Base-by-base conservation (phyloP, 2,888 invertebrate genomes). In the Ctena decussata region DNA sequence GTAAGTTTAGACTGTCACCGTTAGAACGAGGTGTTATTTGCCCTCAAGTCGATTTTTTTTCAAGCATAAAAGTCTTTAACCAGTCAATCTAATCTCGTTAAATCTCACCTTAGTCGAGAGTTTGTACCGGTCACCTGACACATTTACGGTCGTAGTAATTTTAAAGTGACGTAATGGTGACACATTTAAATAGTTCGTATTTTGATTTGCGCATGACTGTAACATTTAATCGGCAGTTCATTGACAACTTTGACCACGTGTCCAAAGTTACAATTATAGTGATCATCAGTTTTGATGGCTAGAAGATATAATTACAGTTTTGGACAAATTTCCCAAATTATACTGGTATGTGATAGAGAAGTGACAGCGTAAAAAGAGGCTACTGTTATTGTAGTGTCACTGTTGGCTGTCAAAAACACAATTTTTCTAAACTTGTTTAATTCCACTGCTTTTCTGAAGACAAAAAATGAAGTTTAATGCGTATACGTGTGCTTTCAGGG, bases 41-140 rank as follows among this genome's bases (percentile, higher is more conserved):
- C 72, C 72, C 41, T 69, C 27, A 6, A 15, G 72, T 24, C 2
- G 72, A n/a, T 41, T 3, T 8, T 12, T 41, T 39, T 46, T 72
- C 72, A 72, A 72, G 72, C 46, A 44, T 30, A 72, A 72, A 24
- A 18, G 21, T 27, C 27, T 44, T 44, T 24, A 72, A 41, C 72
- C 72, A 72, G 72, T 72, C 72, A 44, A 72, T 72, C 24, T 41
- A 72, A 72, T 72, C 72, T 72, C 72, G 44, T 72, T 44, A 41
- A 72, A 72, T 72, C 72, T 72, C 72, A 30, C n/a, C 44, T 15
- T 8, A 30, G 44, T 32, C 72, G 44, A 44, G 65, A 44, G 72
- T 72, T 72, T 72, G 72, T 46, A 44, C 72, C 72, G 72, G 72
- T 46, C 72, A 72, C 41, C 5, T 72, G 72, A 72, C 72, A 72